Evolutionary conservation across 2,888 invertebrate genomes (phyloP).

Genomic region (Drosophila villosipedis): DNA sequence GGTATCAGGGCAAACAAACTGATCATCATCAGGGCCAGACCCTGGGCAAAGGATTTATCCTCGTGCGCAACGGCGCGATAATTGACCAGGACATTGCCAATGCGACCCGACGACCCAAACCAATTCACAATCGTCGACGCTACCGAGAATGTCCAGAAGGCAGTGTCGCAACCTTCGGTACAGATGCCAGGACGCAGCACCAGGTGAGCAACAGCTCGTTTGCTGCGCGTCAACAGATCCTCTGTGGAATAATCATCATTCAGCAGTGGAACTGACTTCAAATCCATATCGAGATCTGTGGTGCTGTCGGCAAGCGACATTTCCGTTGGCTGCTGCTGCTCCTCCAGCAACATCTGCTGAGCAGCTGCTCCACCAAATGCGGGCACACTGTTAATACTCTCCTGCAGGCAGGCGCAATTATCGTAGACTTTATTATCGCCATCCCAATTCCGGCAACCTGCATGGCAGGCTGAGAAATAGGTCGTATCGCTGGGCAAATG

Average conservation of each 20-base stretch:
- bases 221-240: constrained; percentile 43
- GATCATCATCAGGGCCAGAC: constrained; percentile 87
- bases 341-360: constrained; percentile 29
- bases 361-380: constrained; percentile 1
- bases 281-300: constrained; percentile 21
- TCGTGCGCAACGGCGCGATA: constrained; percentile 88
- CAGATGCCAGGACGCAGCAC: constrained; percentile 85
- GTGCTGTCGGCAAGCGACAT: constrained; percentile 1
- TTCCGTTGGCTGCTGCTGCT: constrained; percentile 15
- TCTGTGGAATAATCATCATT: constrained; percentile 39
- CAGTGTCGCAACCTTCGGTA: constrained; percentile 85
- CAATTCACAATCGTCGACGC: constrained; percentile 87
- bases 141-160: constrained; percentile 86
- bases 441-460: constrained; percentile 87
- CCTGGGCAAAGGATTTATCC: constrained; percentile 89
- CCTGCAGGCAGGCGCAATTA: constrained; percentile 53
- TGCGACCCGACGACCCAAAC: constrained; percentile 88
- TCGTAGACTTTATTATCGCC: constrained; percentile 56
- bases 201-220: constrained; percentile 43
- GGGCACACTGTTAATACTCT: constrained; percentile 13
- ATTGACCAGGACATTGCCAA: constrained; percentile 89
- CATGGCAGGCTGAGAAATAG: constrained; percentile 91
- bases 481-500: constrained; percentile 86
- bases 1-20: constrained; percentile 89
- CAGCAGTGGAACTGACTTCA: constrained; percentile 34